phyloP scores from a whole-genome alignment of 2,888 invertebrate species.

The Dolichopus griseipennis region DNA sequence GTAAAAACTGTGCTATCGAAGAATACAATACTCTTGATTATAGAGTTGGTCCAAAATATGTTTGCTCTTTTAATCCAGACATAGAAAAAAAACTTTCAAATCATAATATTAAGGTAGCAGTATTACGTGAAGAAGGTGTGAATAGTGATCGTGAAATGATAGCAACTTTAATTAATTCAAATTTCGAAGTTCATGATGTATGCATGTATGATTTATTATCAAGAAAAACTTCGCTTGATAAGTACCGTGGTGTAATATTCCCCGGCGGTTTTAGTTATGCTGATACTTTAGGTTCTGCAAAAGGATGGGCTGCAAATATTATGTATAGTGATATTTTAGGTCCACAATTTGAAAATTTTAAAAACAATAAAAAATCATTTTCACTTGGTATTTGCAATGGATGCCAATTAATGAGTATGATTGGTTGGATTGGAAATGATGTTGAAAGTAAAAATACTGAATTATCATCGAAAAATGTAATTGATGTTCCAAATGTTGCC shows the following conservation, averaged over 20 bases:
- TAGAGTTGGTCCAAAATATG: slow-evolving; percentile 64
- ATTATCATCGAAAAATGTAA: slow-evolving; percentile 17
- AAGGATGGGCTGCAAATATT: slow-evolving; percentile 94
- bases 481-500: slow-evolving; percentile 52
- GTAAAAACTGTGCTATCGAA: slow-evolving; percentile 64
- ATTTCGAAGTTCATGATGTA: slow-evolving; percentile 87
- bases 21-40: slow-evolving; percentile 64
- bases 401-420: slow-evolving; percentile 87
- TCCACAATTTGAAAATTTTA: slow-evolving; percentile 70
- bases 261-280: slow-evolving; percentile 98
- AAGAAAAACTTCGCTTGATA: slow-evolving; percentile 60
- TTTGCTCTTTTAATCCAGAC: slow-evolving; percentile 62
- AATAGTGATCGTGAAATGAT: slow-evolving; percentile 99
- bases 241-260: slow-evolving; percentile 83
- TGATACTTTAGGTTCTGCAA: slow-evolving; percentile 92
- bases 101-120: slow-evolving; percentile 60
- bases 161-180: slow-evolving; percentile 74
- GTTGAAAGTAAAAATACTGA: slow-evolving; percentile 16
- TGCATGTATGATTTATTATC: slow-evolving; percentile 84
- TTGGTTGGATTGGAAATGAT: slow-evolving; percentile 75
- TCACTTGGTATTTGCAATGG: slow-evolving; percentile 98
- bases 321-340: slow-evolving; percentile 67
- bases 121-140: slow-evolving; percentile 85
- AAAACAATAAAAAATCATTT: slow-evolving; percentile 70
- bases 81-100: slow-evolving; percentile 38